Percentiles rank a stretch among this genome's conserved stretches.
These are phyloP conservation scores for Megaceryle maxima DNA, from an alignment of 2,113 vertebrate genomes.

Conservation along the genomic window DNA sequence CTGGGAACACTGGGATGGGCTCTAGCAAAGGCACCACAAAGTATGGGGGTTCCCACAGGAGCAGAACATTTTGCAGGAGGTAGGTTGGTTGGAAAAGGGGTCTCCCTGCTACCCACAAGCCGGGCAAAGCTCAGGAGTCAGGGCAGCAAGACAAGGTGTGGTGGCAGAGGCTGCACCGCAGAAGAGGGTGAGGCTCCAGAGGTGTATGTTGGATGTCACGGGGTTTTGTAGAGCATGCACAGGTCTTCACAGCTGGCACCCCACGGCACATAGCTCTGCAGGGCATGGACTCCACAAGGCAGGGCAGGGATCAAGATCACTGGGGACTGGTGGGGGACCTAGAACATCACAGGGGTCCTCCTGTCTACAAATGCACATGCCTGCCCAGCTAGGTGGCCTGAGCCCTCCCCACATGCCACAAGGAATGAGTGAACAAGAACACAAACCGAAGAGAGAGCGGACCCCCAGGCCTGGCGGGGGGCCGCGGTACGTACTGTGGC, in stretches of 20 bases:
- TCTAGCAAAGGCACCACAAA: background rate
- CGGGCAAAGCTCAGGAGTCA: background rate
- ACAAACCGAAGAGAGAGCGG: background rate
- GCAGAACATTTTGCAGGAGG: background rate
- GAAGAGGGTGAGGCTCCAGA: background rate
- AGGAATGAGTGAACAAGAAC: constrained; percentile 9
- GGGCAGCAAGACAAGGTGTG: background rate
- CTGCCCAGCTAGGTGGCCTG: background rate
- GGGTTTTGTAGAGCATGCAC: rapidly evolving
- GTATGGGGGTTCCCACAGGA: background rate
- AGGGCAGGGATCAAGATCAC: background rate
- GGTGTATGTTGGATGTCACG: rapidly evolving
- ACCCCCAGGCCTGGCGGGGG: background rate
- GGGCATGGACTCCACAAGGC: rapidly evolving
- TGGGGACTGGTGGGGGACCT: background rate
- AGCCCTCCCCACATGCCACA: background rate
- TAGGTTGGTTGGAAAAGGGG: background rate
- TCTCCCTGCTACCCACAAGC: background rate
- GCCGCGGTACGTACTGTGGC: constrained; percentile 88
- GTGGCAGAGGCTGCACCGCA: background rate
- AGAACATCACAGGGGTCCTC: background rate
- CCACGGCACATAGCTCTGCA: rapidly evolving
- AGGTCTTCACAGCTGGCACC: rapidly evolving
- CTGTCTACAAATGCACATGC: background rate
- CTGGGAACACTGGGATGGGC: background rate